These are phyloP conservation scores for Eubasilissa regina DNA, from an alignment of 1,140 invertebrate species.

Conservation along the genomic window DNA sequence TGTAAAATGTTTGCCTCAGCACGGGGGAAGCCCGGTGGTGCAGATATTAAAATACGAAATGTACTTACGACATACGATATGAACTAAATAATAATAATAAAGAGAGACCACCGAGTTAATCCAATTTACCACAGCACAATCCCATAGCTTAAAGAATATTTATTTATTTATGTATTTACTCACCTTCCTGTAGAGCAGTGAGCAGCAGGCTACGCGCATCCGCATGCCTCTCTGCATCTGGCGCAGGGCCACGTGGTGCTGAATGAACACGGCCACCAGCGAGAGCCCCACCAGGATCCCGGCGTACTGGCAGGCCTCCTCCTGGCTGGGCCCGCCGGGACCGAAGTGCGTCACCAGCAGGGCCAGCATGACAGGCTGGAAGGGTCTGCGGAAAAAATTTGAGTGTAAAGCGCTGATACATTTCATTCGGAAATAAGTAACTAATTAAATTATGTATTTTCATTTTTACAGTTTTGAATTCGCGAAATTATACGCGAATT, in stretches of 20 bases:
- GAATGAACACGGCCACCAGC: slow-evolving; percentile 66
- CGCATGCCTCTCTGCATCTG: slow-evolving; percentile 71
- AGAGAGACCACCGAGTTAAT: no score
- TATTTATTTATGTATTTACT: neutral
- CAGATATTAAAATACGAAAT: no score
- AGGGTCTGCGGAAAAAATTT: slow-evolving; percentile 62
- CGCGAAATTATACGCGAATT: no score
- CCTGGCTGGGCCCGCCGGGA: slow-evolving; percentile 65
- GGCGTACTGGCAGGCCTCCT: slow-evolving; percentile 68
- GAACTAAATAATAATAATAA: no score
- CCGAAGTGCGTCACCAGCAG: slow-evolving; percentile 69
- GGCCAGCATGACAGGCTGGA: slow-evolving; percentile 68
- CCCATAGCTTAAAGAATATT: neutral
- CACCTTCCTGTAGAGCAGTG: slow-evolving; percentile 75
- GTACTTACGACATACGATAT: no score
- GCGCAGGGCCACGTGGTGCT: slow-evolving; percentile 69
- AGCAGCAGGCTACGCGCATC: slow-evolving; percentile 75
- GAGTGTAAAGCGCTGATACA: neutral
- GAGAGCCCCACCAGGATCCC: slow-evolving; percentile 67
- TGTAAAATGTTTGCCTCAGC: no score
- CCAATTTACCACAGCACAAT: no score
- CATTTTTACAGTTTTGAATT: no score
- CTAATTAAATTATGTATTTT: no score
- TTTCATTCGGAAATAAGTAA: no score
- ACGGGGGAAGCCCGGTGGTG: no score